Base-by-base conservation (phyloP, 2,113 vertebrate species). In the Tychaedon coryphoeus region DNA sequence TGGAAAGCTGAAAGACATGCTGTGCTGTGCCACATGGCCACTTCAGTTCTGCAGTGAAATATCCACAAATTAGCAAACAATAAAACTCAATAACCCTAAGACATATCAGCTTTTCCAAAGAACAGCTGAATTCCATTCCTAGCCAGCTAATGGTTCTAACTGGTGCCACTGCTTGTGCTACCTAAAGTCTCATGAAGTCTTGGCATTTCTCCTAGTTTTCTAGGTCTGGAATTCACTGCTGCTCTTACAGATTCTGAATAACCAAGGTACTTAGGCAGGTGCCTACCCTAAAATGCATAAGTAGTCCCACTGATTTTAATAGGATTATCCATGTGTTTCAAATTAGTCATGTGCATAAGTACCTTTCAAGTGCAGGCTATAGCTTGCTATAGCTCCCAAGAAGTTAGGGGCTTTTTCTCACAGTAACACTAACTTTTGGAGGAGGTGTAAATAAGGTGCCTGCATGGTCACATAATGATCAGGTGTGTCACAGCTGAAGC, bases 91-190 rank as follows among this genome's bases (percentile, higher is more conserved):
- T 56, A 48, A 75, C 65, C 22, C 70, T 69, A 70, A 67, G 48
- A 69, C 33, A 33, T 67, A 74, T 2, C 85, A 67, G 82, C 94
- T 96, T 93, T 96, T 78, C 73, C 45, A 89, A 94, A 96, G 76
- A 71, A 72, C 88, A 93, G 76, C 69, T 88, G 85, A 96, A 92
- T 91, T 91, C 88, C 95, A 89, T 91, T 93, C 75, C 77, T 74
- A 88, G 85, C 58, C 88, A 53, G 87, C 62, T 92, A 94, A 93
- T 76, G 51, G 85, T 90, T 88, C 78, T 90, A 92, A 76, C 51
- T 58, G 51, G 94, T 92, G 90, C 88, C 93, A 95, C 47, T 90
- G 36, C 53, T 78, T 67, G 58, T 58, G 60, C 81, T 64, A 62
- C 56, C 66, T 70, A 51, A 69, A 77, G 24, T 56, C 85, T 90